phyloP scores from a whole-genome alignment of 2,797 vertebrate species.

The Tokudaia muenninki region DNA sequence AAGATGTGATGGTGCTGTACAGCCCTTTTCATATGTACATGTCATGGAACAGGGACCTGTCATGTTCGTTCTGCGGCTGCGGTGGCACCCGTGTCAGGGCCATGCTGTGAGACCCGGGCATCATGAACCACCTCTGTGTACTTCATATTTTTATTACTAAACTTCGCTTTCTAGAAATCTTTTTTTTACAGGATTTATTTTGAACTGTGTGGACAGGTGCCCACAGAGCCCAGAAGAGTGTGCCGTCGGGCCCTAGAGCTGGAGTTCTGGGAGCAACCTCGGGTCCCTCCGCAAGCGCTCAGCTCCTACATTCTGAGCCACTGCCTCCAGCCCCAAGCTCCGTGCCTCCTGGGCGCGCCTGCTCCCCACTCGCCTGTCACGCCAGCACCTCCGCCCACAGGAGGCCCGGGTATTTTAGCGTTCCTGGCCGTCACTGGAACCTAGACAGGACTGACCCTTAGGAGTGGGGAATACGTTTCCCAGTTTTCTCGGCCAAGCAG shows the following conservation, averaged over 20 bases:
- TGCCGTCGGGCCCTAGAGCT: neutral
- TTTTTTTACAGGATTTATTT: neutral
- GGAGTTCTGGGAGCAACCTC: neutral
- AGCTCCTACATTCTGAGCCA: neutral
- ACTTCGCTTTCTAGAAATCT: no score
- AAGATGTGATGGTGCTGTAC: neutral
- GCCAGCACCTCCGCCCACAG: neutral
- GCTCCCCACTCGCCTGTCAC: no score
- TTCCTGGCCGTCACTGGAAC: neutral
- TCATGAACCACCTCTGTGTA: neutral
- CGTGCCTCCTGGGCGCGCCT: neutral
- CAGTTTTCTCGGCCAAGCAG: constrained; percentile 25
- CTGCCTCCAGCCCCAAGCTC: no score
- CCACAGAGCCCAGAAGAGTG: neutral
- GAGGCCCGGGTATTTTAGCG: neutral
- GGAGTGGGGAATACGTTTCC: neutral
- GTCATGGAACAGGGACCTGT: neutral
- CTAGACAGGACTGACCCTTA: neutral
- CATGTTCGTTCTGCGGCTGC: neutral
- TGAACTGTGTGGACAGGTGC: neutral
- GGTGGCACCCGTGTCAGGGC: neutral
- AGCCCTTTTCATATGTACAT: neutral
- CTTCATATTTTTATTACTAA: neutral
- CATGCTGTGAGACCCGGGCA: neutral
- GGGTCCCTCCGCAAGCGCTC: neutral